Evolutionary conservation across 2,113 vertebrate species (phyloP), one percentile per base, ranked within the genome.

Genomic region (Malaclemys terrapin): DNA sequence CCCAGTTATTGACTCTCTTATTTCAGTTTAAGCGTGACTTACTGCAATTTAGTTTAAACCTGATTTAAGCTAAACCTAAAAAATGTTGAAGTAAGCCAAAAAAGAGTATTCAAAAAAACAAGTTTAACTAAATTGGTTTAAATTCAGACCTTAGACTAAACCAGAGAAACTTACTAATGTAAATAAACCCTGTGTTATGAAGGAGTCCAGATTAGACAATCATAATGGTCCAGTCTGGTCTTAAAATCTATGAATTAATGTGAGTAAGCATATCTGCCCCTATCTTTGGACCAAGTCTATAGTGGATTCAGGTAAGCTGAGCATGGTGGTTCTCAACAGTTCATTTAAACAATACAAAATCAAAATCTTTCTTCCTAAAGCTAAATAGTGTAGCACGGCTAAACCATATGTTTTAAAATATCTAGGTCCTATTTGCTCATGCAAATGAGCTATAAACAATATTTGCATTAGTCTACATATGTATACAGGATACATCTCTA

Each of bases 121-220:
- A 89, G 35, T n/a, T n/a, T 1, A 90, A 22, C 65, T 5, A 76
- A n/a, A 14, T 87, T 20, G 17, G 5, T 10, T 84, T 16, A 87
- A 87, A 65, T 20, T 20, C 2, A 1, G 50, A 49, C 50, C 72
- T 78, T 86, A 54, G 50, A 11, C 50, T 62, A 83, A 93, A 92
- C 1, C 14, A 0, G 8, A 24, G 4, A 24, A 57, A 24, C 11
- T 5, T 35, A 79, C 3, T 12, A 1, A 87, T 10, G 65, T 42
- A 80, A 16, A 57, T 53, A n/a, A 84, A 69, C 8, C 80, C 10
- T 86, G 76, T 25, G 16, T 78, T 87, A 57, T 6, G 5, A 82
- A 80, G 38, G 27, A 38, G 8, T 38, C n/a, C n/a, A 84, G 25
- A 86, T 0, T 35, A 11, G 45, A 93, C 24, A 86, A 81, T 84